Percentiles rank a stretch among this genome's conserved stretches.
These are phyloP conservation scores for Drosophila quinaria DNA, from an alignment of 2,888 invertebrate genomes.

Conservation along the genomic window DNA sequence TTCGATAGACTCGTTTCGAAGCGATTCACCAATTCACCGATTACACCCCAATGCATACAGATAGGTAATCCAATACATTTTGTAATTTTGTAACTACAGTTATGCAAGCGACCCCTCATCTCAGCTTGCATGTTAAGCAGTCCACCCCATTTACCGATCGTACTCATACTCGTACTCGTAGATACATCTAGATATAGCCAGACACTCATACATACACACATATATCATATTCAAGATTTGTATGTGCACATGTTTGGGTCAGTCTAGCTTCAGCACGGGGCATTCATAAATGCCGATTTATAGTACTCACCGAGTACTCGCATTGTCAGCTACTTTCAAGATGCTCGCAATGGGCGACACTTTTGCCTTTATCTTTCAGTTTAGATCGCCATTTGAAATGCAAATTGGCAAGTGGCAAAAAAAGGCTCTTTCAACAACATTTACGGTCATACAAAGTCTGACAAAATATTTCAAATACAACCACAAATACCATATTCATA, in stretches of 20 bases:
- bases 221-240: neutral
- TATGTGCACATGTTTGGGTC: slow-evolving; percentile 12
- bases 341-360: slow-evolving; percentile 46
- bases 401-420: slow-evolving; percentile 51
- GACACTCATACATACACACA: neutral
- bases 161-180: slow-evolving; percentile 13
- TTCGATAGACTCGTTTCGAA: slow-evolving; percentile 15
- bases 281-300: slow-evolving; percentile 44
- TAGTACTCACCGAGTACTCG: slow-evolving; percentile 4
- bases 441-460: slow-evolving; percentile 1
- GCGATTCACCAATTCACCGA: neutral
- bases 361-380: slow-evolving; percentile 59
- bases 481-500: slow-evolving; percentile 6
- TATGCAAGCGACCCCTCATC: slow-evolving; percentile 43
- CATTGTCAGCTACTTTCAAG: slow-evolving; percentile 36
- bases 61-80: slow-evolving; percentile 33
- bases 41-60: slow-evolving; percentile 1
- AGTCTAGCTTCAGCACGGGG: slow-evolving; percentile 14
- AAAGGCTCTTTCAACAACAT: slow-evolving; percentile 39
- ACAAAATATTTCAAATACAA: slow-evolving; percentile 12
- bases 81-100: slow-evolving; percentile 57
- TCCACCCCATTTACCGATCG: slow-evolving; percentile 8
- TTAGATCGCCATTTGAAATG: slow-evolving; percentile 70
- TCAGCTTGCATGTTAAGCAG: slow-evolving; percentile 50
- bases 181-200: slow-evolving; percentile 4